A percentile compares a stretch with the other conserved stretches of the same genome.
Conservation (phyloP, 1,140 invertebrate genomes). For the Palaemon carinicauda region DNA sequence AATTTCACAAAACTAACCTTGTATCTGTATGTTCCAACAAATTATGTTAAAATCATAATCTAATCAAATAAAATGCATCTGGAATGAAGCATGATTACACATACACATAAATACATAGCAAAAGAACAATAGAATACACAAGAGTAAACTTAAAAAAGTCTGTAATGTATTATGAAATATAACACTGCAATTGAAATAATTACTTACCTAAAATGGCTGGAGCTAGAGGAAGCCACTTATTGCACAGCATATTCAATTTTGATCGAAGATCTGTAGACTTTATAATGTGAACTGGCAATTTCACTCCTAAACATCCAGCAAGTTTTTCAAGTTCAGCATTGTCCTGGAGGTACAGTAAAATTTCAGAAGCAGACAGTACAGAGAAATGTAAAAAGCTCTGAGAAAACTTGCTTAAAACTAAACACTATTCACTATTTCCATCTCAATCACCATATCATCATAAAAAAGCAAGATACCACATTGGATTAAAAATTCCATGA, state of each 20-base stretch:
- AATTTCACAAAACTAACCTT: no score
- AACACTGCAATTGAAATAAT: not conserved
- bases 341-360: conserved; percentile 68
- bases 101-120: not conserved
- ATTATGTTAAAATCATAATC: no score
- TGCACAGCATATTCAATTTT: conserved; percentile 82
- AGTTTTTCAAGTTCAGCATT: conserved; percentile 83
- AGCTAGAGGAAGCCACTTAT: conserved; percentile 90
- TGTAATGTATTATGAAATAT: no score
- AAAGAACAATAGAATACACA: not conserved
- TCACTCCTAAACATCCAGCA: conserved; percentile 82
- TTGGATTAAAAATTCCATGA: no score
- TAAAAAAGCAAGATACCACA: no score
- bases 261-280: conserved; percentile 79
- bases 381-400: no score
- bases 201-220: conserved; percentile 73
- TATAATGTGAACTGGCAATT: conserved; percentile 79
- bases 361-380: no score
- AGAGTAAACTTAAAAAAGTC: not conserved
- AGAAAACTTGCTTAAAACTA: no score
- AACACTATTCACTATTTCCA: no score
- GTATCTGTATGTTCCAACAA: no score
- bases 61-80: no score
- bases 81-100: not conserved
- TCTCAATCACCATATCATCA: no score